These are phyloP conservation scores for Apodemia hepburni DNA, from an alignment of 2,888 invertebrate genomes.

Conservation along the genomic window DNA sequence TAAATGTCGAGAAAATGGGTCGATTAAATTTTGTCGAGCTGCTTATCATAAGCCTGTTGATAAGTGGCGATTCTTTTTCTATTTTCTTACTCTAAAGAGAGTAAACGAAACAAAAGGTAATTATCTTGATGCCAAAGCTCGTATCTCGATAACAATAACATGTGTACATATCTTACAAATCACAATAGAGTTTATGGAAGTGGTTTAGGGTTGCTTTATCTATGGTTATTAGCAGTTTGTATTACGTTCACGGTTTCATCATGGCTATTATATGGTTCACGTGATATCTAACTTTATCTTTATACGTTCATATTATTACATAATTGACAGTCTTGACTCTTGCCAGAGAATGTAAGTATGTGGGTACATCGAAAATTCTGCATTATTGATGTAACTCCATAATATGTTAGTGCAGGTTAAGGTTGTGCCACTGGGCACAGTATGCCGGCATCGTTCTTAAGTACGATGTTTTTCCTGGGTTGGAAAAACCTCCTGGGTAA, in stretches of 20 bases:
- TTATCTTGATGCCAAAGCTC: neutral
- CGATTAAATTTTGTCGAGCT: too few relatives aligned
- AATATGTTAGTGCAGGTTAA: too few relatives aligned
- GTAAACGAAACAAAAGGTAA: neutral
- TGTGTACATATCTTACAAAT: neutral
- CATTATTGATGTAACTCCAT: too few relatives aligned
- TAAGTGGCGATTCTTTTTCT: too few relatives aligned
- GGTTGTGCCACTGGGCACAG: too few relatives aligned
- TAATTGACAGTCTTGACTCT: neutral
- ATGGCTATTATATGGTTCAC: neutral
- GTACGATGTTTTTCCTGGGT: too few relatives aligned
- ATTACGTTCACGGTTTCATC: neutral
- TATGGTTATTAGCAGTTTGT: neutral
- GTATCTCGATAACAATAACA: neutral
- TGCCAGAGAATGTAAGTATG: neutral
- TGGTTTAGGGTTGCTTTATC: neutral
- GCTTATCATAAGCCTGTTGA: too few relatives aligned
- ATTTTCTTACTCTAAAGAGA: too few relatives aligned
- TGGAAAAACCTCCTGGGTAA: too few relatives aligned
- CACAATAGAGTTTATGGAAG: neutral
- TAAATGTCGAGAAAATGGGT: too few relatives aligned
- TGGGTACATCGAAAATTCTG: too few relatives aligned
- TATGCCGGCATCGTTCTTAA: too few relatives aligned
- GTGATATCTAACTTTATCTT: constrained; percentile 3
- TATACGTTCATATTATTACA: neutral